Evolutionary conservation across 2,113 vertebrate species (phyloP), one percentile per base, ranked within the genome.

Genomic region (Axis porcinus): DNA sequence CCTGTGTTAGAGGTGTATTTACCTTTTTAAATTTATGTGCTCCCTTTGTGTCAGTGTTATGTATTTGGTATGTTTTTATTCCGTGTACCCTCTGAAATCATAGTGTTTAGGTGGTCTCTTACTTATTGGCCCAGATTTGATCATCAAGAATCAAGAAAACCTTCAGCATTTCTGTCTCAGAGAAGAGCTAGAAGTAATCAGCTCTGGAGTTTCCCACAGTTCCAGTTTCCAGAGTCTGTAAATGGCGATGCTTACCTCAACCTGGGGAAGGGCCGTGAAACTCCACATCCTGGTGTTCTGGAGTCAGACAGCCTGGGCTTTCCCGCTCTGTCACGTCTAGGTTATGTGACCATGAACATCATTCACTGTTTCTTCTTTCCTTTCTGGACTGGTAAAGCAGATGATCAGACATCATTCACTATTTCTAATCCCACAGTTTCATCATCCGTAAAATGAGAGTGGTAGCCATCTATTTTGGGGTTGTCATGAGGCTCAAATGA

Each of bases 21-120:
- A 43, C 74, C 60, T 97, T 98, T 96, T 94, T 47, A 45, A 96
- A 16, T 92, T 93, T 94, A 85, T 76, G 58, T 98, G 83, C 50
- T 83, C 13, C 15, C 92, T 97, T 98, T 95, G 62, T 97, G 93
- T 87, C 84, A 97, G 57, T 17, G 91, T 97, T 96, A 47, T 45
- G 50, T 28, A 74, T 96, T 96, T 91, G 40, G 36, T 95, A 67
- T 50, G 91, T 8, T 94, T 97, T 94, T 95, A 95, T 67, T 91
- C 64, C 91, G 54, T 55, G 81, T 93, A 15, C 5, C 40, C 94
- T 98, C 84, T 94, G 57, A 98, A 98, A 92, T 96, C 70, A 2
- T 92, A 64, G 27, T 40, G 36, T 90, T 96, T 64, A 45, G 28
- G 10, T 55, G 55, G 85, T n/a, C 25, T 98, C 94, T 98, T 82